Conservation (phyloP, 2,888 invertebrate genomes). For the Drosophila fulvimacula region DNA sequence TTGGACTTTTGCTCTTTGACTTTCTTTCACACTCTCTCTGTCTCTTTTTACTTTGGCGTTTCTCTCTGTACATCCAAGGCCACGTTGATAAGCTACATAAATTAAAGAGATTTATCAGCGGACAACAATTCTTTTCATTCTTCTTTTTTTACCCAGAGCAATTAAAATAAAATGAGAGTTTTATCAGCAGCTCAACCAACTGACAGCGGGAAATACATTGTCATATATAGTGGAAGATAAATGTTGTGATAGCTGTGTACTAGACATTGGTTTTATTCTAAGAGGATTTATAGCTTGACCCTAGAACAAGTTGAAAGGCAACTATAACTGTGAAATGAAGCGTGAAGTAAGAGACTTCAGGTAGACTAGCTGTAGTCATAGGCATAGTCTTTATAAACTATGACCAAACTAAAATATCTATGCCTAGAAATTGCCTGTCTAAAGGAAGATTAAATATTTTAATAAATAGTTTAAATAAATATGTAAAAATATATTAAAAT, state of each 20-base stretch:
- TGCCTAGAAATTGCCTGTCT: too few relatives aligned
- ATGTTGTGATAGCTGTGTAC: not conserved
- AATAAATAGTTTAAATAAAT: too few relatives aligned
- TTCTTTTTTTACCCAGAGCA: slow-evolving; percentile 7
- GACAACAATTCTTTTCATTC: not conserved
- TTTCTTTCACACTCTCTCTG: not conserved
- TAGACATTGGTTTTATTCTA: not conserved
- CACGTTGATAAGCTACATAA: slow-evolving; percentile 16
- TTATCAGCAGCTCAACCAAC: slow-evolving; percentile 18
- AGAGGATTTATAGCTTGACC: not conserved
- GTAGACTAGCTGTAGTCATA: too few relatives aligned
- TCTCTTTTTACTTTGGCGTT: not conserved
- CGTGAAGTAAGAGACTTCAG: too few relatives aligned
- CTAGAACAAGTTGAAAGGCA: not conserved
- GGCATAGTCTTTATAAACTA: too few relatives aligned
- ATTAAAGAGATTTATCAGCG: slow-evolving; percentile 17
- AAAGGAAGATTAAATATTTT: not conserved
- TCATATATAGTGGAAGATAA: slow-evolving; percentile 1
- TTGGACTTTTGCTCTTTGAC: slow-evolving; percentile 18
- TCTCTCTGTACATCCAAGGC: slow-evolving; percentile 16
- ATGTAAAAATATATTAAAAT: not conserved
- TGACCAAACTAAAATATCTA: too few relatives aligned
- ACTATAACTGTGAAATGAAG: too few relatives aligned
- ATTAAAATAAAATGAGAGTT: slow-evolving; percentile 7
- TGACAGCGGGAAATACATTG: slow-evolving; percentile 2